These are phyloP conservation scores for Ctenopoma multispine DNA, from an alignment of 2,797 vertebrate species.

Conservation along the genomic window DNA sequence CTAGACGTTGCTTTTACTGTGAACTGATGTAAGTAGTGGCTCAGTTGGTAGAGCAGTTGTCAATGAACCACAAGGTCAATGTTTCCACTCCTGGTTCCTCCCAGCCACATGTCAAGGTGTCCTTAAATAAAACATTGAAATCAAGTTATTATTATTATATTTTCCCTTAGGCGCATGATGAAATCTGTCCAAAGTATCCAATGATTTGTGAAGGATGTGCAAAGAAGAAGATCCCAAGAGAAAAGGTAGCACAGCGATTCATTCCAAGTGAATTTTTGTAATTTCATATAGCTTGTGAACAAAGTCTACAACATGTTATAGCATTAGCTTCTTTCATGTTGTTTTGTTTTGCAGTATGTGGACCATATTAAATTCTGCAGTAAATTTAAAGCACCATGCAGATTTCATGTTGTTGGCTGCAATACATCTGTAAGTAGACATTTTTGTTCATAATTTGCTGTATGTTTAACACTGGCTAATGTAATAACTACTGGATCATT, in stretches of 20 bases:
- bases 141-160: too few species aligned
- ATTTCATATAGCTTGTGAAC: slow-evolving; percentile 52
- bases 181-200: slow-evolving; percentile 94
- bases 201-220: slow-evolving; percentile 95
- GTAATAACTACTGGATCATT: slow-evolving; percentile 38
- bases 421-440: slow-evolving; percentile 89
- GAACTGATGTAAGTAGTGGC: too few species aligned
- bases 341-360: slow-evolving; percentile 88
- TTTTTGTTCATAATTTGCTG: slow-evolving; percentile 64
- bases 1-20: too few species aligned
- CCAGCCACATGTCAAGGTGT: too few species aligned
- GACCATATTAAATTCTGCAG: slow-evolving; percentile 94
- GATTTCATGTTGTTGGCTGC: slow-evolving; percentile 93
- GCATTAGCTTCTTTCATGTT: slow-evolving; percentile 71
- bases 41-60: too few species aligned
- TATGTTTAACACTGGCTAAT: slow-evolving; percentile 43
- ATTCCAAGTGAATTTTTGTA: slow-evolving; percentile 21
- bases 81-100: too few species aligned
- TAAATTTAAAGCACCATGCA: slow-evolving; percentile 92
- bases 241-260: slow-evolving; percentile 85
- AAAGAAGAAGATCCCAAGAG: slow-evolving; percentile 93
- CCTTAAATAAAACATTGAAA: too few species aligned
- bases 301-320: slow-evolving; percentile 46
- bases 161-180: slow-evolving; percentile 89
- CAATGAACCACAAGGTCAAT: too few species aligned